These are phyloP conservation scores for Sarcophaga subvicina DNA, from an alignment of 2,888 invertebrate species.

Conservation along the genomic window DNA sequence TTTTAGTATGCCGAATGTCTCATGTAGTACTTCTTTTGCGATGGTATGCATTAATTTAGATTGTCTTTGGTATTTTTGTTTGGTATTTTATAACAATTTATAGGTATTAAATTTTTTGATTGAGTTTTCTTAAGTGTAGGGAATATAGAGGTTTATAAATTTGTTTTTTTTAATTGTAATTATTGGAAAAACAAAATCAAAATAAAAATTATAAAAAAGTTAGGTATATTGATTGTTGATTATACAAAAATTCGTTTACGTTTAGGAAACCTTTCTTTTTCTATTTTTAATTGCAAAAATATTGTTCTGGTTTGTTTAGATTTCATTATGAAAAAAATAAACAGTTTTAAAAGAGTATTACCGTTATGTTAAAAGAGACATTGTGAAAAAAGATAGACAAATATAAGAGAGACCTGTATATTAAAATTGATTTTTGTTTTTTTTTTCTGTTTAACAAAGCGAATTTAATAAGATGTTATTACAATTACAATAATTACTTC, in stretches of 20 bases:
- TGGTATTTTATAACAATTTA: background rate
- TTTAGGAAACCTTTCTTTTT: slow-evolving; percentile 65
- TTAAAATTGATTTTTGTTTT: background rate
- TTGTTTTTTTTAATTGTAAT: slow-evolving; percentile 15
- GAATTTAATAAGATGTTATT: too few species aligned
- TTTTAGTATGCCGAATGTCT: too few species aligned
- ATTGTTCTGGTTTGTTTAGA: slow-evolving; percentile 22
- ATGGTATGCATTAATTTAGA: background rate
- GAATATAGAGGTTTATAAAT: background rate
- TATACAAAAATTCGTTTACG: slow-evolving; percentile 69
- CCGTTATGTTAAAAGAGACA: background rate
- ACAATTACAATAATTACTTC: background rate
- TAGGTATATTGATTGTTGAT: slow-evolving; percentile 25
- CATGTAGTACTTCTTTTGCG: too few species aligned
- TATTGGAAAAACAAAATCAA: slow-evolving; percentile 11
- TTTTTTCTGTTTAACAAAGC: too few species aligned
- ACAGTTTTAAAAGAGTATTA: background rate
- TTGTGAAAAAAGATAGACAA: background rate
- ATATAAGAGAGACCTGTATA: slow-evolving; percentile 31
- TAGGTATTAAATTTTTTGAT: background rate
- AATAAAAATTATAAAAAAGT: slow-evolving; percentile 26
- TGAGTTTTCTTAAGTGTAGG: background rate
- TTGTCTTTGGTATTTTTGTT: background rate
- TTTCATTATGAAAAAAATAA: background rate
- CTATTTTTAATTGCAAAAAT: slow-evolving; percentile 26